phyloP scores from a whole-genome alignment of 1,140 invertebrate species.

The Hyles euphorbiae region DNA sequence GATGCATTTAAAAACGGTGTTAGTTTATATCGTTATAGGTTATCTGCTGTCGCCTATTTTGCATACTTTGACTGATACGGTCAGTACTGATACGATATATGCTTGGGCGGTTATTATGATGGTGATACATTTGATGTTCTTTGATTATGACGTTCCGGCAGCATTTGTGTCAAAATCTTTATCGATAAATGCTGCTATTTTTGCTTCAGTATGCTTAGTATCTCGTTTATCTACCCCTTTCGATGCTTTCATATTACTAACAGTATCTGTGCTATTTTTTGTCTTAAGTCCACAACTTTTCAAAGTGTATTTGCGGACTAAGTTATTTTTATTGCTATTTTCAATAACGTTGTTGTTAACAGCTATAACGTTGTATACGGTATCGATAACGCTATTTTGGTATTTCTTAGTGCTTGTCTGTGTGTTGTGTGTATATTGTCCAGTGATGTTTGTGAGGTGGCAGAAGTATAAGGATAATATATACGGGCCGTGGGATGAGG shows the following conservation, averaged over 20 bases:
- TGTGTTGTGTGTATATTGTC: constrained; percentile 85
- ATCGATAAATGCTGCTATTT: constrained; percentile 93
- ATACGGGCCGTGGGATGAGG: constrained; percentile 97
- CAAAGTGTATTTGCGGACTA: constrained; percentile 73
- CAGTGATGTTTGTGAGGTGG: constrained; percentile 86
- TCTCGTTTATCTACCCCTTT: constrained; percentile 90
- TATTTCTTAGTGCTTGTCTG: constrained; percentile 79
- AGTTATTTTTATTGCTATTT: constrained; percentile 48
- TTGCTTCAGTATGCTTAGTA: constrained; percentile 94
- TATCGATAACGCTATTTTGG: constrained; percentile 77
- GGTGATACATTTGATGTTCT: constrained; percentile 91
- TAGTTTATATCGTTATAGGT: constrained; percentile 89
- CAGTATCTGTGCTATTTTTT: constrained; percentile 91
- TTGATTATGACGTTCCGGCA: constrained; percentile 91
- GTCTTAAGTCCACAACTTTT: constrained; percentile 91
- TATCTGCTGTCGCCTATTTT: constrained; percentile 92
- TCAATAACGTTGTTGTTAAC: constrained; percentile 53
- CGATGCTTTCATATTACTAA: constrained; percentile 92
- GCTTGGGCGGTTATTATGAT: constrained; percentile 92
- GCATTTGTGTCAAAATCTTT: constrained; percentile 89
- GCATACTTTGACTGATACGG: constrained; percentile 96
- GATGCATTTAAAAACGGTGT: constrained; percentile 79
- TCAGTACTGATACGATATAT: constrained; percentile 98
- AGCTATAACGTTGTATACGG: constrained; percentile 72
- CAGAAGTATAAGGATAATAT: constrained; percentile 95